phyloP scores from a whole-genome alignment of 2,888 invertebrate genomes.

The Brachycybe producta region DNA sequence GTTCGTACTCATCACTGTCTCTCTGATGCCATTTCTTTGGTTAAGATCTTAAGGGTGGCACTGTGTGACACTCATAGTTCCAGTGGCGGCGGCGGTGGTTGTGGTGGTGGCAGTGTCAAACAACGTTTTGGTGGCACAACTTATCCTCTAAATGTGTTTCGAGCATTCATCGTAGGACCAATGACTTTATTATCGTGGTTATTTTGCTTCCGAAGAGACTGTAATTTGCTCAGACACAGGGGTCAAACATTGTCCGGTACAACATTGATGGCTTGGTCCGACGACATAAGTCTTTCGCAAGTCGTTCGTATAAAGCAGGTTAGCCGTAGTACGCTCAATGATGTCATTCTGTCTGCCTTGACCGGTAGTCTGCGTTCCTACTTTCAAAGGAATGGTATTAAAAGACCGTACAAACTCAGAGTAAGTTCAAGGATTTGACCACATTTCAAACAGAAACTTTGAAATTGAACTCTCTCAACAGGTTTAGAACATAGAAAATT shows the following conservation, averaged over 20 bases:
- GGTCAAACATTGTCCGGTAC: not conserved
- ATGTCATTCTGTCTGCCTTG: slow-evolving; percentile 41
- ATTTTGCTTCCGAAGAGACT: slow-evolving; percentile 34
- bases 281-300: slow-evolving; percentile 36
- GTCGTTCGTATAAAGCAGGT: slow-evolving; percentile 41
- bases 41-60: slow-evolving; percentile 35
- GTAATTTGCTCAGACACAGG: slow-evolving; percentile 32
- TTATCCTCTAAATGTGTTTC: slow-evolving; percentile 35
- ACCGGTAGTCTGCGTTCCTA: slow-evolving; percentile 40
- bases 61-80: slow-evolving; percentile 32
- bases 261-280: slow-evolving; percentile 37
- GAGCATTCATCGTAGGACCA: slow-evolving; percentile 40
- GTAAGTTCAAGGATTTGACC: slow-evolving; percentile 26
- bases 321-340: slow-evolving; percentile 41
- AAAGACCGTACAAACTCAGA: slow-evolving; percentile 40
- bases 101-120: slow-evolving; percentile 26
- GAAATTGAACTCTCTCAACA: too few species aligned
- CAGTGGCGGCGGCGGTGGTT: too few species aligned
- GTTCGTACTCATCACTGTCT: slow-evolving; percentile 41
- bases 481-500: too few species aligned
- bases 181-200: slow-evolving; percentile 39
- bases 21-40: slow-evolving; percentile 41
- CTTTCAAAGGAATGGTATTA: slow-evolving; percentile 39
- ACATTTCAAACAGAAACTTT: not conserved
- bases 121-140: slow-evolving; percentile 35